Evolutionary conservation across 2,113 vertebrate species (phyloP), one percentile per base, ranked within the genome.

Genomic region (Scomber scombrus): DNA sequence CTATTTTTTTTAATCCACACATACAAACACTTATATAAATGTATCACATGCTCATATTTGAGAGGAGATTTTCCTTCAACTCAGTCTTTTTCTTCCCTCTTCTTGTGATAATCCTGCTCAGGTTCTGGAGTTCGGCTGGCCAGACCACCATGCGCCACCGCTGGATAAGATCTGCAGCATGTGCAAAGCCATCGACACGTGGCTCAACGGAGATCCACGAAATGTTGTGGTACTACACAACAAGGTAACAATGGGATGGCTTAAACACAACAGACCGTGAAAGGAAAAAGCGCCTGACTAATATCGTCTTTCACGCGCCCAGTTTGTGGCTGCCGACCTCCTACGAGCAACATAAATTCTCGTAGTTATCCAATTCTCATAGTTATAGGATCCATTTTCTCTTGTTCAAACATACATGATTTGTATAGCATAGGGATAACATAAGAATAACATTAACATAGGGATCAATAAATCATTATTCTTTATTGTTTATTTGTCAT

Each of bases 161-260:
- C 94, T 99, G 91, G 98, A 99, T 89, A 98, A 97, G 91, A 97
- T 99, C 88, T 99, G 98, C 94, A 98, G 97, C 81, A 96, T 99
- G 91, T 99, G 98, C 90, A 99, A 99, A 85, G 96, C 98, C 72
- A 97, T 99, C 95, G 98, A 98, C 93, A 98, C 96, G 0, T 99
- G 98, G 97, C 96, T 99, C 70, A 98, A 95, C 0, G 93, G 97
- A 0, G 96, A 96, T 0, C 52, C 94, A 0, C 96, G 95, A 88
- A 97, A 99, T 0, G 97, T 99, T 0, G 96, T 99, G 13, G 97
- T 99, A 10, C 93, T 99, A 0, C 98, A 99, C 91, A 99, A 98
- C 93, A 99, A 97, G 96, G 98, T 99, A 71, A 89, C 47, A 40
- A 34, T 18, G 47, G 3, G 31, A 23, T 14, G 6, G 16, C 2